These are phyloP conservation scores for Orcinus orca DNA, from an alignment of 2,113 vertebrate genomes.

Conservation along the genomic window DNA sequence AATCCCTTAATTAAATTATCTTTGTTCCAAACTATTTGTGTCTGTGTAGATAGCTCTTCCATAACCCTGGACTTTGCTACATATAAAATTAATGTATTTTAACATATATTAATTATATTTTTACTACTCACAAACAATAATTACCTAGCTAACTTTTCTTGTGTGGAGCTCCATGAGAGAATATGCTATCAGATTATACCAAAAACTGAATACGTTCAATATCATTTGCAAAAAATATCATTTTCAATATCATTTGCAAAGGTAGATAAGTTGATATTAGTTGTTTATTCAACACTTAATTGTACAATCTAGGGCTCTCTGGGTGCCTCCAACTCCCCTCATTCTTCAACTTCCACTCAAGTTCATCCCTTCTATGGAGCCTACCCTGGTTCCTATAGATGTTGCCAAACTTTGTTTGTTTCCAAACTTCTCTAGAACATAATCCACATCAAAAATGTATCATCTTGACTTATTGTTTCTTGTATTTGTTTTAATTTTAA, in stretches of 20 bases:
- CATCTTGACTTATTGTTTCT: neutral
- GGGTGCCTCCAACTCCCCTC: neutral
- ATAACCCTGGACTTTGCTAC: neutral
- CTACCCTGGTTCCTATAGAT: neutral
- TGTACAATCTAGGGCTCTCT: neutral
- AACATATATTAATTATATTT: neutral
- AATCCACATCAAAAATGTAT: neutral
- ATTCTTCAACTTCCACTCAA: neutral
- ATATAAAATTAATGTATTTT: constrained; percentile 23
- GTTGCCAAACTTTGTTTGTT: neutral
- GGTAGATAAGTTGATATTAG: neutral
- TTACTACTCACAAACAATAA: neutral
- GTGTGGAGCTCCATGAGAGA: neutral
- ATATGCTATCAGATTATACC: neutral
- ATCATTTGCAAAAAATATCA: neutral
- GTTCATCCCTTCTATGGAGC: neutral
- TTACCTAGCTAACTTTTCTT: neutral
- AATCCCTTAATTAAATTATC: neutral
- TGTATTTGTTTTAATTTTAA: neutral
- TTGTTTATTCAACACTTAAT: neutral
- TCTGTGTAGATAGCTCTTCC: neutral
- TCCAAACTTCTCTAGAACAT: neutral
- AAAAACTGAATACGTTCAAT: neutral
- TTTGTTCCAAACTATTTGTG: neutral
- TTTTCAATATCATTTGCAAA: neutral